A percentile compares a stretch with the other conserved stretches of the same genome.
phyloP scores from a whole-genome alignment of 2,888 invertebrate genomes.

The Onchidella celtica region DNA sequence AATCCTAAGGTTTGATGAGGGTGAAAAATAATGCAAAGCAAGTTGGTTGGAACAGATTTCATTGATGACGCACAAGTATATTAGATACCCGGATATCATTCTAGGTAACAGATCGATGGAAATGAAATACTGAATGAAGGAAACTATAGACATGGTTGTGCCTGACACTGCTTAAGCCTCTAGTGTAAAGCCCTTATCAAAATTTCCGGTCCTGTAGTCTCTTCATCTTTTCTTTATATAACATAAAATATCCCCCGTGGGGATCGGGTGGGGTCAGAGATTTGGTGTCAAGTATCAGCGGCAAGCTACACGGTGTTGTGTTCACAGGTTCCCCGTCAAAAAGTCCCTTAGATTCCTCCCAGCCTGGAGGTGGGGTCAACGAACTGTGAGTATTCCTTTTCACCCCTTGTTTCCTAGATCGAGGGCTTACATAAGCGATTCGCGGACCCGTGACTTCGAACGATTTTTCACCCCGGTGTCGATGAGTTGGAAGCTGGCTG shows the following conservation, averaged over 20 bases:
- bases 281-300: slow-evolving; percentile 42
- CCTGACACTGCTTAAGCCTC: no score
- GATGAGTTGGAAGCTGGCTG: not conserved
- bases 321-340: not conserved
- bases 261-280: not conserved
- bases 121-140: no score
- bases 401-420: not conserved
- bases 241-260: slow-evolving; percentile 47
- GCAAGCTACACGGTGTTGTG: slow-evolving; percentile 47
- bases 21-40: no score
- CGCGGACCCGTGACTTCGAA: not conserved
- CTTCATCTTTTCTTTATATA: slow-evolving; percentile 55
- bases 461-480: not conserved
- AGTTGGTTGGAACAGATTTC: no score
- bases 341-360: not conserved
- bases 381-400: not conserved
- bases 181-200: no score
- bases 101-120: no score
- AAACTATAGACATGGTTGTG: no score
- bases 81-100: no score
- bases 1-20: no score
- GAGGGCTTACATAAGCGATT: not conserved
- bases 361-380: not conserved
- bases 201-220: slow-evolving; percentile 43
- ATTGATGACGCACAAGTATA: no score